Percentiles rank a stretch among this genome's conserved stretches.
phyloP scores from a whole-genome alignment of 2,888 invertebrate genomes.

The Idaea biselata region DNA sequence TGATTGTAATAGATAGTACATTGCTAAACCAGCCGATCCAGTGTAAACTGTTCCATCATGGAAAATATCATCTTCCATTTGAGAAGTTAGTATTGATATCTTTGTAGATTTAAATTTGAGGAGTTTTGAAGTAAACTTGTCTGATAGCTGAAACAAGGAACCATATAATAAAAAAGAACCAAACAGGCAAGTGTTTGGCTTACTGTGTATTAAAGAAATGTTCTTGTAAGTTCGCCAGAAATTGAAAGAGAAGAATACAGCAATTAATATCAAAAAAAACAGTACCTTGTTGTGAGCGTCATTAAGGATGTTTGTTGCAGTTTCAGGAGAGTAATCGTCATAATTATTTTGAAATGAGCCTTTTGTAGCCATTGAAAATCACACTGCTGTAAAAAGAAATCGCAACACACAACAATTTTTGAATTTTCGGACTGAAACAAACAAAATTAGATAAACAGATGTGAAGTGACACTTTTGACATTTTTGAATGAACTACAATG shows the following conservation, averaged over 20 bases:
- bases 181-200: too few species aligned
- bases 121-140: slow-evolving; percentile 63
- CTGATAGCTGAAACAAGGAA: slow-evolving; percentile 66
- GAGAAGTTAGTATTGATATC: slow-evolving; percentile 55
- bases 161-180: neutral
- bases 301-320: slow-evolving; percentile 52
- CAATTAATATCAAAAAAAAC: slow-evolving; percentile 6
- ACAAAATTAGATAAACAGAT: neutral
- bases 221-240: neutral
- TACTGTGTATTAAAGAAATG: too few species aligned
- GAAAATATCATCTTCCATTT: slow-evolving; percentile 67
- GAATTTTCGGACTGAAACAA: neutral
- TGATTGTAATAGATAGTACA: slow-evolving; percentile 80
- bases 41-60: slow-evolving; percentile 87
- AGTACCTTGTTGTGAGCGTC: slow-evolving; percentile 46
- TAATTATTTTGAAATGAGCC: slow-evolving; percentile 71
- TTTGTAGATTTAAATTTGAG: slow-evolving; percentile 62
- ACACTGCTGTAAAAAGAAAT: neutral
- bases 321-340: slow-evolving; percentile 61
- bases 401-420: neutral
- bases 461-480: neutral
- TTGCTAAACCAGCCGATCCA: slow-evolving; percentile 86
- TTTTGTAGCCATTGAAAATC: slow-evolving; percentile 40
- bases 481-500: neutral
- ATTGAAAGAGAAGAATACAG: neutral